Evolutionary conservation across 2,888 invertebrate species (phyloP), one percentile per base, ranked within the genome.

Genomic region (Zaprionus lineosus): DNA sequence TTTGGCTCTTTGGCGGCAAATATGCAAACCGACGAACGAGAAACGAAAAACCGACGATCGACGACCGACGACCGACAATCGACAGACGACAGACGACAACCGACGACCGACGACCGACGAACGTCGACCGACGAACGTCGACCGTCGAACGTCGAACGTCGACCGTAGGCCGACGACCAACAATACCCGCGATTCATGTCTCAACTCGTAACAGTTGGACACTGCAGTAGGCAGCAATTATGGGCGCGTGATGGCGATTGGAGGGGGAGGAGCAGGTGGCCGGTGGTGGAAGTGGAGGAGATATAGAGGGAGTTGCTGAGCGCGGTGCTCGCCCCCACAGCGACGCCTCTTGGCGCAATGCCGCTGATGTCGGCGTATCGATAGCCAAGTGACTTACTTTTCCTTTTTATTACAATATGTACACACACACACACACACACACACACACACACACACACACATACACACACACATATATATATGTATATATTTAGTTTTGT

Each of bases 1-100:
- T 63, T 74, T 52, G 51, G 53, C 52, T 53, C 74, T 74, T 76
- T 79, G 77, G 71, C 83, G 78, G 78, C 63, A 63, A 74, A 75
- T 64, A 74, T 70, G 71, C 78, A 78, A 78, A 74, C 62, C 52
- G 34, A 59, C 41, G 29, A 40, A 21, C 3, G 46, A 48, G 9
- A 16, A 18, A 26, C 5, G 16, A 41, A 47, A 50, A 67, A 64
- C 41, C 31, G 12, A 46, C n/a, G n/a, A n/a, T n/a, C n/a, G n/a
- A n/a, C n/a, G n/a, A n/a, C n/a, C n/a, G 19, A 28, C 43, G 46
- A 40, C 33, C 14, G 29, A 11, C 29, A n/a, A n/a, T n/a, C n/a
- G n/a, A n/a, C n/a, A n/a, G n/a, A n/a, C n/a, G n/a, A n/a, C n/a
- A n/a, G n/a, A n/a, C n/a, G n/a, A n/a, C n/a, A n/a, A n/a, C n/a